phyloP scores from a whole-genome alignment of 2,888 invertebrate genomes.

The Homarus gammarus region DNA sequence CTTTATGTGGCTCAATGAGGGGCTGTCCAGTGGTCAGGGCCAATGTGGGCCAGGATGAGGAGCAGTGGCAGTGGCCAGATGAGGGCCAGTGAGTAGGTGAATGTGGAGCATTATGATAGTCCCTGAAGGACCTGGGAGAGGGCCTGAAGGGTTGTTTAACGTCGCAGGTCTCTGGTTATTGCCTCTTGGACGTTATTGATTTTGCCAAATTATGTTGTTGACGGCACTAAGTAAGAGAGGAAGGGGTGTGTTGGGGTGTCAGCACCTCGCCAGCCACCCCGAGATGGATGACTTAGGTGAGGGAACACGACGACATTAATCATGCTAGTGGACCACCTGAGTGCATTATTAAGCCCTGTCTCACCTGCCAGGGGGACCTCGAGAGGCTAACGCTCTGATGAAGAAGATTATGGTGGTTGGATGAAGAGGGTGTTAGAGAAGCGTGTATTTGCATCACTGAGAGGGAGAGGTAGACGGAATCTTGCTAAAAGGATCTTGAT shows the following conservation, averaged over 20 bases:
- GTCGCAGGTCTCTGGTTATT: slow-evolving; percentile 10
- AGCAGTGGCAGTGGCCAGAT: not conserved
- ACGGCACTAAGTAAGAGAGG: slow-evolving; percentile 6
- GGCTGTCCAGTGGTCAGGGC: not conserved
- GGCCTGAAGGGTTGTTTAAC: not conserved
- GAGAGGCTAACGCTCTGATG: not conserved
- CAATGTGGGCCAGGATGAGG: not conserved
- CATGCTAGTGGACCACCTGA: slow-evolving; percentile 36
- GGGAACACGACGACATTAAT: slow-evolving; percentile 20
- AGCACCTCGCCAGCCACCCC: not conserved
- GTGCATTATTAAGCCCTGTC: slow-evolving; percentile 42
- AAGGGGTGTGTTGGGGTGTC: not conserved
- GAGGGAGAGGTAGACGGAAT: not conserved
- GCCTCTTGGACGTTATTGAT: slow-evolving; percentile 46
- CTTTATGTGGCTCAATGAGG: not conserved
- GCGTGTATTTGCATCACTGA: not conserved
- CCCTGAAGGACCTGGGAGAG: not conserved
- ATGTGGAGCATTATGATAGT: not conserved
- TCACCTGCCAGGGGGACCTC: not conserved
- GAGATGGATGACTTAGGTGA: not conserved
- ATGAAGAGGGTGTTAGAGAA: not conserved
- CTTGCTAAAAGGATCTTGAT: not conserved
- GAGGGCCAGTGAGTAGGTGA: not conserved
- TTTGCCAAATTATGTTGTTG: slow-evolving; percentile 47
- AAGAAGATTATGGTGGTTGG: not conserved